Evolutionary conservation across 2,797 vertebrate genomes (phyloP).

Genomic region (Ctenosaura bakeri): DNA sequence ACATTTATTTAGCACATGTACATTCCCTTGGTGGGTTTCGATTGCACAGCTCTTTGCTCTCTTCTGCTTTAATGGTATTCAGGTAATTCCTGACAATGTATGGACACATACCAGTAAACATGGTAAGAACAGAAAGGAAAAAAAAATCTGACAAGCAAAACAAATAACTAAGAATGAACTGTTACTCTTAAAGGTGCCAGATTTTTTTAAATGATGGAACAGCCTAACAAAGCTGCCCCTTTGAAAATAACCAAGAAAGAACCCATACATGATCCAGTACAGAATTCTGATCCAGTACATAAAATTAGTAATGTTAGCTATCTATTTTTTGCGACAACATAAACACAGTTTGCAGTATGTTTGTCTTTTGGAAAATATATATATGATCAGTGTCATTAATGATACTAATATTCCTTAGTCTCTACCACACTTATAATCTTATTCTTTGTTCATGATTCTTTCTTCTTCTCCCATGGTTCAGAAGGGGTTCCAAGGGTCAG

Average conservation of each 20-base stretch:
- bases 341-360: not conserved
- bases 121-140: not conserved
- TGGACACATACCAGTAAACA: accelerated
- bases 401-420: not conserved
- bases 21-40: accelerated
- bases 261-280: not conserved
- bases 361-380: not conserved
- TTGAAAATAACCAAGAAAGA: not conserved
- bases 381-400: not conserved
- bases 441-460: not conserved
- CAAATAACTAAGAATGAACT: not conserved
- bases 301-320: not conserved
- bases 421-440: not conserved
- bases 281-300: not conserved
- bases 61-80: not conserved
- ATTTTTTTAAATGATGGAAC: too few relatives aligned
- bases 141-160: not conserved
- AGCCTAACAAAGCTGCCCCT: too few relatives aligned
- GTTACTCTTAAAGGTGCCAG: too few relatives aligned
- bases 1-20: not conserved
- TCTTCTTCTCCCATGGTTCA: not conserved
- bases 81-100: constrained; percentile 26
- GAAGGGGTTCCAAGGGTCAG: not conserved
- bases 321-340: not conserved
- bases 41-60: not conserved